phyloP scores from a whole-genome alignment of 1,140 invertebrate species.

The Sogatella furcifera region DNA sequence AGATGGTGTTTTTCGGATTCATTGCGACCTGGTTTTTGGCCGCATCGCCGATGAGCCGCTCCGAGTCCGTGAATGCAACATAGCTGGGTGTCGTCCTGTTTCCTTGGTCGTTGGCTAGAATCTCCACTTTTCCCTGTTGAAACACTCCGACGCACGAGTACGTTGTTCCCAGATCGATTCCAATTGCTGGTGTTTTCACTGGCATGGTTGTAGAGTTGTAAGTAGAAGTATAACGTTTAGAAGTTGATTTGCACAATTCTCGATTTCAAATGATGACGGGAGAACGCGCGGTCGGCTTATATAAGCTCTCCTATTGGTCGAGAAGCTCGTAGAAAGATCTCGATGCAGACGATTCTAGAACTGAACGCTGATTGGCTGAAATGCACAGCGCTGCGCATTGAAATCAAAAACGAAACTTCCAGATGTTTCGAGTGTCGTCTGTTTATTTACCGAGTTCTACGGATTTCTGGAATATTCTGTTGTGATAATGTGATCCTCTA shows the following conservation, averaged over 20 bases:
- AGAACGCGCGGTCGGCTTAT: no score
- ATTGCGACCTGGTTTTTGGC: conserved; percentile 65
- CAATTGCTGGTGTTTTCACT: conserved; percentile 31
- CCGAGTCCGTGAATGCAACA: conserved; percentile 74
- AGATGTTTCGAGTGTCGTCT: no score
- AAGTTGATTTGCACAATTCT: no score
- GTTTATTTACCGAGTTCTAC: no score
- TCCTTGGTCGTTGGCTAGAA: conserved; percentile 89
- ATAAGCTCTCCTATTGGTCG: no score
- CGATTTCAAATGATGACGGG: no score
- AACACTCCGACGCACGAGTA: conserved; percentile 74
- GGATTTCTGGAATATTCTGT: no score
- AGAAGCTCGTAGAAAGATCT: no score
- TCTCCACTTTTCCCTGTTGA: conserved; percentile 79
- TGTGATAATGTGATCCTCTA: no score
- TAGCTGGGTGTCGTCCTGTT: conserved; percentile 85
- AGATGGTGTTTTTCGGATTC: conserved; percentile 64
- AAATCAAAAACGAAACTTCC: no score
- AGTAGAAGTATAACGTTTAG: no score
- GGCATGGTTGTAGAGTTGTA: not conserved
- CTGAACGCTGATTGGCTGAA: not conserved
- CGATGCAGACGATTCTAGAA: not conserved
- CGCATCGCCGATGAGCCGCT: conserved; percentile 54
- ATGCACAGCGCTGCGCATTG: no score
- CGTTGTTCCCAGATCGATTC: conserved; percentile 37